Evolutionary conservation across 1,140 invertebrate genomes (phyloP).

Genomic region (Ephestia elutella): DNA sequence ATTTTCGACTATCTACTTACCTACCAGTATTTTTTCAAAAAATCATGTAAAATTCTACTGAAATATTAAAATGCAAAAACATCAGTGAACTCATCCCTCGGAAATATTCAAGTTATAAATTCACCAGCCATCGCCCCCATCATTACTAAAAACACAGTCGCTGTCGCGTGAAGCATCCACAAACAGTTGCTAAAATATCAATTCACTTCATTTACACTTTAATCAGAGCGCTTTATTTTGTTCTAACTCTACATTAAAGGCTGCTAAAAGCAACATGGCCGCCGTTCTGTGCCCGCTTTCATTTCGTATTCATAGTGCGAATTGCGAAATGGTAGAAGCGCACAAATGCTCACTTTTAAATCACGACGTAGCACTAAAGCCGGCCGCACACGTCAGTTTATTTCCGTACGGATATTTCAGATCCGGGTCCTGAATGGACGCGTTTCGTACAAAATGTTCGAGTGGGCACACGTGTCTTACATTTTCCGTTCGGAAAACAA

Average conservation of each 20-base stretch:
- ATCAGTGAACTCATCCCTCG: too few relatives aligned
- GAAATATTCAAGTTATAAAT: neutral
- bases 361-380: too few relatives aligned
- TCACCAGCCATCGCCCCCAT: conserved; percentile 1
- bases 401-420: too few relatives aligned
- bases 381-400: too few relatives aligned
- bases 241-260: conserved; percentile 58
- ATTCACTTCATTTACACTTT: conserved; percentile 52
- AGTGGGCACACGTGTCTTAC: too few relatives aligned
- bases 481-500: too few relatives aligned
- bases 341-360: conserved; percentile 37
- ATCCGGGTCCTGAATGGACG: too few relatives aligned
- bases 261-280: conserved; percentile 65
- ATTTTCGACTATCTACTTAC: too few relatives aligned
- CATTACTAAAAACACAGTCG: neutral
- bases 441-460: too few relatives aligned
- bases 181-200: conserved; percentile 42
- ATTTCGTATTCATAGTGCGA: conserved; percentile 64
- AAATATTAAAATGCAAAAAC: too few relatives aligned
- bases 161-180: conserved; percentile 14
- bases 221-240: conserved; percentile 46
- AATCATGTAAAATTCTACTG: too few relatives aligned
- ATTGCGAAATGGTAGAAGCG: conserved; percentile 48
- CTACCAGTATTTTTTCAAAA: too few relatives aligned
- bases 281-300: conserved; percentile 47